These are phyloP conservation scores for Burhinus bistriatus DNA, from an alignment of 2,113 vertebrate species.

Conservation along the genomic window DNA sequence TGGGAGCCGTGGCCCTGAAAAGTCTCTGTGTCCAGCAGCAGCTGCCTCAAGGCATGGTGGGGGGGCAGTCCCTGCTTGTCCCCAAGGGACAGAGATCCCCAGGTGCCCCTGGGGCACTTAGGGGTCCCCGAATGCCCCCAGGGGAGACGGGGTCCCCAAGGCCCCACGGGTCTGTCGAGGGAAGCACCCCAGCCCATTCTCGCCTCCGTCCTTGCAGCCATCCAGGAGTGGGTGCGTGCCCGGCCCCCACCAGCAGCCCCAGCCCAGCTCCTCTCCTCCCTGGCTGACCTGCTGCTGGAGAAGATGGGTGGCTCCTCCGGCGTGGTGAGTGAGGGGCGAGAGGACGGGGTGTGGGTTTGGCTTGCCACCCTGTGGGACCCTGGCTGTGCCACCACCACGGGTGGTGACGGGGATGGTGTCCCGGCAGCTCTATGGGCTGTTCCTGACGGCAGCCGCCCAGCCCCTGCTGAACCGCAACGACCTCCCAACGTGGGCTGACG, in stretches of 20 bases:
- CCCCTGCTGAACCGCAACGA: conserved; percentile 67
- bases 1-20: neutral
- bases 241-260: conserved; percentile 72
- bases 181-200: neutral
- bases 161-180: neutral
- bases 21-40: neutral
- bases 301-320: conserved; percentile 95
- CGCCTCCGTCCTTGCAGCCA: conserved; percentile 69
- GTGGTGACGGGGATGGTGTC: neutral
- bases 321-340: conserved; percentile 73
- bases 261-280: conserved; percentile 70
- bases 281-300: conserved; percentile 85
- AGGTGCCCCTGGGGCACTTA: neutral
- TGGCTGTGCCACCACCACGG: accelerated
- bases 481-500: conserved; percentile 78
- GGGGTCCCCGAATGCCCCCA: neutral
- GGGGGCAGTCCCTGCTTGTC: neutral
- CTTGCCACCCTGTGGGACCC: neutral
- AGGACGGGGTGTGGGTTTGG: accelerated
- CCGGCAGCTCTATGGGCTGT: conserved; percentile 87
- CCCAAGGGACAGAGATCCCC: neutral
- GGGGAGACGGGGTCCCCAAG: neutral
- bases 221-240: conserved; percentile 80
- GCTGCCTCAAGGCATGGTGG: neutral
- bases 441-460: conserved; percentile 85